Conservation (phyloP, 1,140 invertebrate species). For the Nebria ingens region DNA sequence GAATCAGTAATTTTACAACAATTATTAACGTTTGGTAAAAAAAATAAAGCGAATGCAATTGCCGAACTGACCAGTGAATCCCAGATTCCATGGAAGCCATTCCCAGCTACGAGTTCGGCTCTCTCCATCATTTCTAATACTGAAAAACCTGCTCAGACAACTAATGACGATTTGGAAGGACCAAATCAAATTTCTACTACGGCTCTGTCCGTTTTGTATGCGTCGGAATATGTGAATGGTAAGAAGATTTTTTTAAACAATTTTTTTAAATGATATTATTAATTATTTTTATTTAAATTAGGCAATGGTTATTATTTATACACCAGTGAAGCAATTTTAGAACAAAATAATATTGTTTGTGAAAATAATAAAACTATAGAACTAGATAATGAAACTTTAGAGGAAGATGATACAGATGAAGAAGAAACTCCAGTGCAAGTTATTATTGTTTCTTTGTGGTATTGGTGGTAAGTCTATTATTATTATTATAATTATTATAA, state of each 20-base stretch:
- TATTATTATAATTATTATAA: constrained; percentile 1
- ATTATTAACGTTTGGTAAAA: constrained; percentile 28
- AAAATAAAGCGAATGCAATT: constrained; percentile 27
- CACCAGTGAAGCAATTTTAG: constrained; percentile 33
- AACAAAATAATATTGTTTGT: constrained; percentile 25
- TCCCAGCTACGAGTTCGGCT: constrained; percentile 40
- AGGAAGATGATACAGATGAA: constrained; percentile 31
- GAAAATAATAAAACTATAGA: constrained; percentile 25
- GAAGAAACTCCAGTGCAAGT: constrained; percentile 43
- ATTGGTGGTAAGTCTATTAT: constrained; percentile 57
- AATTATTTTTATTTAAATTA: constrained; percentile 24
- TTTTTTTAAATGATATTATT: constrained; percentile 14
- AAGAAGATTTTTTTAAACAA: constrained; percentile 18
- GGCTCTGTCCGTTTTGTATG: constrained; percentile 56
- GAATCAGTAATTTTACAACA: constrained; percentile 43
- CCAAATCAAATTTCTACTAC: constrained; percentile 36
- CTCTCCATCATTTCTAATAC: constrained; percentile 25
- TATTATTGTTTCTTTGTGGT: constrained; percentile 61
- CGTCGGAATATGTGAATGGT: constrained; percentile 60
- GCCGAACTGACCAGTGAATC: constrained; percentile 32
- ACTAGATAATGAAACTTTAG: constrained; percentile 18
- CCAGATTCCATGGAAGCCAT: constrained; percentile 59
- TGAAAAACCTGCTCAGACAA: constrained; percentile 32
- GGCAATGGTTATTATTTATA: constrained; percentile 58
- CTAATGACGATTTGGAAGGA: constrained; percentile 22